These are phyloP conservation scores for Pantelozetes paolii DNA, from an alignment of 2,888 invertebrate species.

Conservation along the genomic window DNA sequence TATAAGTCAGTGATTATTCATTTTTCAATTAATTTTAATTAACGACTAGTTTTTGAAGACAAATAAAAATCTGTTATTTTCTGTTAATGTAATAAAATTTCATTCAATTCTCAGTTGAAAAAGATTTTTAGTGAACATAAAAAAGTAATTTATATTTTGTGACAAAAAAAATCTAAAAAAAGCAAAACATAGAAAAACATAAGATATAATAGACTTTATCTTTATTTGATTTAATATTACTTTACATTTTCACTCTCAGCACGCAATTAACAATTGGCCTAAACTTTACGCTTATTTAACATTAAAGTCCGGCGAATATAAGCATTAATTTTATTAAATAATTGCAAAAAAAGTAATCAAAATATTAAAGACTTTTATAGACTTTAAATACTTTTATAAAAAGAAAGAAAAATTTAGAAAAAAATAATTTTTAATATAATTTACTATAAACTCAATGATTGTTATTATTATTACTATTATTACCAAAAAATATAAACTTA, in stretches of 20 bases:
- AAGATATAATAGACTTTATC: not conserved
- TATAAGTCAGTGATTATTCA: not conserved
- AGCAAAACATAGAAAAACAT: not conserved
- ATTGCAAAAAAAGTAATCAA: not conserved
- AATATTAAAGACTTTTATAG: no score
- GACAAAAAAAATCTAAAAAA: not conserved
- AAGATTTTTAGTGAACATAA: not conserved
- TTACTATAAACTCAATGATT: not conserved
- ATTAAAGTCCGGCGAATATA: not conserved
- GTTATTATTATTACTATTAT: not conserved
- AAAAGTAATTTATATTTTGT: not conserved
- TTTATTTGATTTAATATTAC: conserved; percentile 11
- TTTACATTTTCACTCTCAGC: not conserved
- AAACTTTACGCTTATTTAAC: conserved; percentile 13
- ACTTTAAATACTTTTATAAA: no score
- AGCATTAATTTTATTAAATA: not conserved
- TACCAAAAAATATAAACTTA: not conserved
- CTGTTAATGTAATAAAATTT: not conserved
- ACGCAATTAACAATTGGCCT: conserved; percentile 12
- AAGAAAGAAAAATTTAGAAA: not conserved
- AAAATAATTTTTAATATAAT: not conserved
- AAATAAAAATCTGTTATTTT: not conserved
- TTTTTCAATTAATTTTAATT: not conserved
- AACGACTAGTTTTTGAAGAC: not conserved
- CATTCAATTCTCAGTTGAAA: no score